A percentile compares a stretch with the other conserved stretches of the same genome.
Evolutionary conservation across 2,797 vertebrate genomes (phyloP).

Genomic region (Poeciliopsis infans): DNA sequence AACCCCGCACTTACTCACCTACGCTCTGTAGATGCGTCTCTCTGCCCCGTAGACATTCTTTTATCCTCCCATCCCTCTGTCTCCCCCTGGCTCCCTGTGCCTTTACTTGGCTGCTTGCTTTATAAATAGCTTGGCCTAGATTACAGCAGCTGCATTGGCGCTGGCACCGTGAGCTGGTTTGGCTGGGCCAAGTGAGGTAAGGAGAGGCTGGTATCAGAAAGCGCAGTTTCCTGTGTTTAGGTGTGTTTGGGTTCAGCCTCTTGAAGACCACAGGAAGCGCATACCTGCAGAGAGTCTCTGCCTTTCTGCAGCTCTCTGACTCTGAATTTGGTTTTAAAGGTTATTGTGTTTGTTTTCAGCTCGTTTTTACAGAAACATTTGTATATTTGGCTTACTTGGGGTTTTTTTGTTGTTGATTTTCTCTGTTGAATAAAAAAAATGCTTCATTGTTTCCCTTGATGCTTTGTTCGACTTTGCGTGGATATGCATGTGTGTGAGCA

Average conservation of each 20-base stretch:
- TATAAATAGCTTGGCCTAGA: constrained; percentile 88
- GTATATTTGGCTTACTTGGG: background rate
- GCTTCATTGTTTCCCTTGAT: constrained; percentile 8
- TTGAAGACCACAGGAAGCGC: constrained; percentile 17
- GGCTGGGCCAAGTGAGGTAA: constrained; percentile 61
- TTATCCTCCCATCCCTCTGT: constrained; percentile 67
- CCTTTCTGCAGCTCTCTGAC: constrained; percentile 31
- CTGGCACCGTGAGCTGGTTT: constrained; percentile 71
- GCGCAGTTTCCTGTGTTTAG: background rate
- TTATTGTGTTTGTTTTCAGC: constrained; percentile 5
- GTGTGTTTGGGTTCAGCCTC: constrained; percentile 19
- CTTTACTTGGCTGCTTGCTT: constrained; percentile 73
- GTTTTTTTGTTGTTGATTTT: background rate
- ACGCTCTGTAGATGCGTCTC: constrained; percentile 55
- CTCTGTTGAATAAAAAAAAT: background rate
- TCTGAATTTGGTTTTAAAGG: constrained; percentile 10
- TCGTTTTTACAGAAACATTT: background rate
- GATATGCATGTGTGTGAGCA: constrained; percentile 19
- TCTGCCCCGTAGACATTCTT: constrained; percentile 65
- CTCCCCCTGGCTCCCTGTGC: constrained; percentile 64
- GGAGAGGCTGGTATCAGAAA: constrained; percentile 41
- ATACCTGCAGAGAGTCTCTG: constrained; percentile 34
- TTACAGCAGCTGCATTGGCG: constrained; percentile 83
- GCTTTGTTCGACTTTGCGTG: background rate
- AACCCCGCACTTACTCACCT: constrained; percentile 41